Evolutionary conservation across 2,888 invertebrate genomes (phyloP), one percentile per base, ranked within the genome.

Genomic region (Caenorhabditis sp.): DNA sequence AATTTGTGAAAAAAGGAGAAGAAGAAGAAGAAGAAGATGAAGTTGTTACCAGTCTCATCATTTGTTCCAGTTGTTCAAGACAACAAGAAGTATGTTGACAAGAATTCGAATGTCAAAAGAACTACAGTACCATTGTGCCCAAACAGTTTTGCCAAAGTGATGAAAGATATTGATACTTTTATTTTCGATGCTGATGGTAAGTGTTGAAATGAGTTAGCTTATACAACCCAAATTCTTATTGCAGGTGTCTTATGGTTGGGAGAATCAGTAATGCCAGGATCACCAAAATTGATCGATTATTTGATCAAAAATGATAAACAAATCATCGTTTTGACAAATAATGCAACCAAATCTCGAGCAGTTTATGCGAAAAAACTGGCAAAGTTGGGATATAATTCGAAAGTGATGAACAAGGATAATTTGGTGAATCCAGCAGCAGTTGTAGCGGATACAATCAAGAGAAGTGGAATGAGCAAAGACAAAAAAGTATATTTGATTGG

Each of bases 301-400:
- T 74, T 86, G 54, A 61, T 81, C 37, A 69, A 64, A 36, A 50
- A 68, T 89, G 93, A 94, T 31, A 85, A 85, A 61, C 74, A 74
- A 24, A 78, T 85, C 58, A 85, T 85, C 65, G 81, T 85, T 57
- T 92, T 95, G 10, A 95, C 95, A 43, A 95, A 95, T 87, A 95
- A 95, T 89, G 95, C 95, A 21, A 93, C 93, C 0, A 94, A 93
- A 89, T 92, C 93, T 14, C 91, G 76, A 66, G 90, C 91, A 66
- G 93, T 93, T 77, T 93, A 94, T 89, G 91, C 92, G n/a, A 89
- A 89, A 21, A 94, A 95, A 89, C 93, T 93, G 63, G 89, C 91
- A 59, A 90, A 91, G 31, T 88, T 95, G 84, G 93, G 93, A 4
- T 94, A 92, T 88, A 90, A 92, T 60, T 26, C 66, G 6, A 27